Percentiles rank a stretch among this genome's conserved stretches.
These are phyloP conservation scores for Mnemiopsis leidyi DNA, from an alignment of 37 sponge, comb jelly and placozoan genomes.

Conservation along the genomic window DNA sequence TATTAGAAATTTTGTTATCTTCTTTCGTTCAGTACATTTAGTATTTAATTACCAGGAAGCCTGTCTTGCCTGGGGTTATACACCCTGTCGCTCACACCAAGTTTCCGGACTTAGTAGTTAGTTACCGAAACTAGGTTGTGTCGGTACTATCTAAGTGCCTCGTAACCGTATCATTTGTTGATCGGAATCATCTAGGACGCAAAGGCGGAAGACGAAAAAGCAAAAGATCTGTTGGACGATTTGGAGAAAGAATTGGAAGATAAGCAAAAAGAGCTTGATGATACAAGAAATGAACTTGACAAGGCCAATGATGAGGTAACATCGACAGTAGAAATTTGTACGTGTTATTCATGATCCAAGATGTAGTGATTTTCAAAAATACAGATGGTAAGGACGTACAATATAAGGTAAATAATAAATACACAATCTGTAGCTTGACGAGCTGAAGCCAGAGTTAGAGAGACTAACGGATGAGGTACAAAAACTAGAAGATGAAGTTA, in stretches of 20 bases:
- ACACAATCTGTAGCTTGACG: neutral
- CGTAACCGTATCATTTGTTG: neutral
- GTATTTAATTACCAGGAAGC: too few species aligned
- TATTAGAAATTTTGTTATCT: too few species aligned
- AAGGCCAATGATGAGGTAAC: neutral
- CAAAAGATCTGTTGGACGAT: neutral
- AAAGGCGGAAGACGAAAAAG: neutral
- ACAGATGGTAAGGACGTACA: too few species aligned
- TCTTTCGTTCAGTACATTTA: too few species aligned
- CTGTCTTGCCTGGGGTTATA: too few species aligned
- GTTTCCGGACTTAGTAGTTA: too few species aligned
- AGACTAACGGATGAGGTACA: neutral
- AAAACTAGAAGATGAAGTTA: neutral
- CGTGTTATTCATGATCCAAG: too few species aligned
- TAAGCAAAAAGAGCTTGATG: neutral
- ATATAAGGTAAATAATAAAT: too few species aligned
- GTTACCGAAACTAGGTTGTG: neutral
- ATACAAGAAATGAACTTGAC: neutral
- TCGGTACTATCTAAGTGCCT: neutral
- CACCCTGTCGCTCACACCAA: too few species aligned
- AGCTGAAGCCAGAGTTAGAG: neutral
- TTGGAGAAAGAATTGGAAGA: constrained; percentile 2
- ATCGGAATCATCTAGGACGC: too few species aligned
- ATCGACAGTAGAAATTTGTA: too few species aligned
- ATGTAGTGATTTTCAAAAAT: too few species aligned